Evolutionary conservation across 2,888 invertebrate genomes (phyloP).

Genomic region (Poecilobothrus nobilitatus): DNA sequence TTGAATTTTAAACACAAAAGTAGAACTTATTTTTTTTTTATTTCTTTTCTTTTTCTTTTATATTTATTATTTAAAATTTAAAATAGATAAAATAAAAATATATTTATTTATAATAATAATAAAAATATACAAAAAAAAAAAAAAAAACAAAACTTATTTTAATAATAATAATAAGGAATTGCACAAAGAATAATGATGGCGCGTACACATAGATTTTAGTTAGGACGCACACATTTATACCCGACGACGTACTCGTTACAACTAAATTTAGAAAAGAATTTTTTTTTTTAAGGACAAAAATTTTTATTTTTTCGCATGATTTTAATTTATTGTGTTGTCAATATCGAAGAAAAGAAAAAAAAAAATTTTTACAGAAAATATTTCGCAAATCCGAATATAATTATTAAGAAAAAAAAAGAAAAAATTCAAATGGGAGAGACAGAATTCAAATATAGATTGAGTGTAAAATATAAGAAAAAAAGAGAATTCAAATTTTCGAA

Average conservation of each 20-base stretch:
- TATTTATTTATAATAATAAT: not conserved
- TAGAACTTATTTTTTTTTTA: not conserved
- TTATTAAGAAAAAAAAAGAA: too few relatives aligned
- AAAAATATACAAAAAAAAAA: not conserved
- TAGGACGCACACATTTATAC: conserved; percentile 38
- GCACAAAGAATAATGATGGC: conserved; percentile 21
- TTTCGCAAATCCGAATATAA: too few relatives aligned
- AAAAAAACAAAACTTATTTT: not conserved
- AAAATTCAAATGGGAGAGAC: too few relatives aligned
- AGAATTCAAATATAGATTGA: too few relatives aligned
- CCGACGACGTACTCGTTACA: conserved; percentile 46
- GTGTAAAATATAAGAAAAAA: too few relatives aligned
- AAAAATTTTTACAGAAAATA: too few relatives aligned
- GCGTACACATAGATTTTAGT: conserved; percentile 24
- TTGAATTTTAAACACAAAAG: not conserved
- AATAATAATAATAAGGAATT: conserved; percentile 2
- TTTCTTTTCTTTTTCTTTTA: not conserved
- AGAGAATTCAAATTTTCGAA: too few relatives aligned
- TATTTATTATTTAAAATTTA: too few relatives aligned
- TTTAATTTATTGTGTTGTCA: too few relatives aligned
- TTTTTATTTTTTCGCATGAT: not conserved
- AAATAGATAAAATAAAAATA: not conserved
- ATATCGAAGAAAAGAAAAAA: too few relatives aligned
- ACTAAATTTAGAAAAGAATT: conserved; percentile 32
- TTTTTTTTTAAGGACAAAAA: conserved; percentile 16